Percentiles rank a stretch among this genome's conserved stretches.
Conservation (phyloP, 2,113 vertebrate species). For the Lanius ludovicianus region DNA sequence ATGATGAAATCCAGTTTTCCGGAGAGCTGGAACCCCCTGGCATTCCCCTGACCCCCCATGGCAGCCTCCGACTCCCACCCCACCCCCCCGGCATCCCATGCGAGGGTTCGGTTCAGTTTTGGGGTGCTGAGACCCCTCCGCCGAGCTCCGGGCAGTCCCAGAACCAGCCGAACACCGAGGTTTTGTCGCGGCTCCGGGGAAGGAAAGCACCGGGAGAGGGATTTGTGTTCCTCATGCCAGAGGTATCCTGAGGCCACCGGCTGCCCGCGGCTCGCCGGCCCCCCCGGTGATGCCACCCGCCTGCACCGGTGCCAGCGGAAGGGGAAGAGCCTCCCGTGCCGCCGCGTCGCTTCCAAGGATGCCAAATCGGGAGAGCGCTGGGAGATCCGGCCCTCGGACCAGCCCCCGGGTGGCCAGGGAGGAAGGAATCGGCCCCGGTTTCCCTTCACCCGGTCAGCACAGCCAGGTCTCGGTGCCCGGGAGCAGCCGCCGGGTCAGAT, state of each 20-base stretch:
- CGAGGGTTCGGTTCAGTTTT: rapidly evolving
- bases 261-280: background rate
- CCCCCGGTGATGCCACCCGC: background rate
- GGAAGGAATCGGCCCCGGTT: background rate
- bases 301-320: background rate
- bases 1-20: background rate
- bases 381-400: background rate
- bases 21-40: rapidly evolving
- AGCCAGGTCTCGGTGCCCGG: background rate
- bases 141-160: rapidly evolving
- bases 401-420: background rate
- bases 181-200: background rate
- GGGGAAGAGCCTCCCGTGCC: background rate
- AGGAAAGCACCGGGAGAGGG: background rate
- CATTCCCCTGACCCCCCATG: background rate
- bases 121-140: background rate
- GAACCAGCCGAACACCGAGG: background rate
- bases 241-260: constrained; percentile 9
- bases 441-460: background rate
- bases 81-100: rapidly evolving
- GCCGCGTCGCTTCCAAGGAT: background rate
- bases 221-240: background rate
- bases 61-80: background rate
- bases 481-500: background rate
- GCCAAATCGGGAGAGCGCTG: background rate